Conservation (phyloP, 35 echinoderm and acorn worm species). For the Holothuria glaberrima region DNA sequence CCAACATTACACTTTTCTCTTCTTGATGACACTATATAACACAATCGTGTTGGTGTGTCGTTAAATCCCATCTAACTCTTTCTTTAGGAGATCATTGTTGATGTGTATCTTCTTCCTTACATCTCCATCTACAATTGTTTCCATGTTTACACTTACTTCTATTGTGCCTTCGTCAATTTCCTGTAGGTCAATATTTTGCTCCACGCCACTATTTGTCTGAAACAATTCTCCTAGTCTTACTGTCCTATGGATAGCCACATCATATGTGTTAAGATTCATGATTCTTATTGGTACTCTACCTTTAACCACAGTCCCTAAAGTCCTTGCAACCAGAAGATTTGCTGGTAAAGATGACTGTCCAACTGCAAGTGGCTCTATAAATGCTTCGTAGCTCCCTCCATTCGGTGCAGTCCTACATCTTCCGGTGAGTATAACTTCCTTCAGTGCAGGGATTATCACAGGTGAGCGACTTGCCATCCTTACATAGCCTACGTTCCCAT, state of each 20-base stretch:
- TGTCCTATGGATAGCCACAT: neutral
- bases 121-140: neutral
- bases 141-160: conserved; percentile 11
- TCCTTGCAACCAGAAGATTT: conserved; percentile 38
- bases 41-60: no score
- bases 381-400: neutral
- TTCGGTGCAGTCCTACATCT: conserved; percentile 1
- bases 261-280: conserved; percentile 28
- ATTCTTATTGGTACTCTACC: conserved; percentile 35
- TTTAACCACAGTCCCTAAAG: neutral
- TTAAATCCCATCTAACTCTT: no score
- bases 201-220: conserved; percentile 1
- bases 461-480: neutral
- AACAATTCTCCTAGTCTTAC: conserved; percentile 30
- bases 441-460: conserved; percentile 17
- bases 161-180: conserved; percentile 13
- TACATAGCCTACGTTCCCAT: conserved; percentile 51
- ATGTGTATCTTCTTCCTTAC: neutral
- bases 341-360: conserved; percentile 19
- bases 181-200: neutral
- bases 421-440: conserved; percentile 32
- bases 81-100: neutral
- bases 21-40: no score
- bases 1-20: no score
- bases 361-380: conserved; percentile 16